Base-by-base conservation (phyloP, 2,888 invertebrate genomes). In the Malthinus flaveolus region DNA sequence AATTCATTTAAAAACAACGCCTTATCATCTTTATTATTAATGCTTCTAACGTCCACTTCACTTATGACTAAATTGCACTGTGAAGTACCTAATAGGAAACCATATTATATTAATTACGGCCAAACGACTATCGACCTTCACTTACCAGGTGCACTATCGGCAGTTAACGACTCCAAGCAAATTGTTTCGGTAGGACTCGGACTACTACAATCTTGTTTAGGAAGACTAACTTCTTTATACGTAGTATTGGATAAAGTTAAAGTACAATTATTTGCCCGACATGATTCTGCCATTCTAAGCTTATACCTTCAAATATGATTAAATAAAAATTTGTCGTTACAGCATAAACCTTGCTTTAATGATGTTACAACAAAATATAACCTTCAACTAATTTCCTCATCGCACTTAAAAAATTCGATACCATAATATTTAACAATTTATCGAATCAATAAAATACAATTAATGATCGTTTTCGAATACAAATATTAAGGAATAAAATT, bases 241-340 rank as follows among this genome's bases (percentile, higher is more conserved):
- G 71, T 53, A 32, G 64, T 65, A 61, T 67, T 62, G 48, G 69
- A 60, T 56, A 69, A 65, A 62, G 68, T 66, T 65, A 71, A 68
- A 66, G 68, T 68, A 62, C 64, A 70, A 65, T 65, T 71, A 61
- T 75, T 72, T 70, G 69, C 68, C 55, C 74, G 73, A 73, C 77
- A 78, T 78, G 74, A 73, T 75, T 78, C 77, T 74, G 78, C 80
- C 80, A 80, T 80, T 79, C 78, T 78, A 77, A 68, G 67, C 53
- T 61, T 45, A 48, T 65, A 54, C 51, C 48, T 56, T 59, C 64
- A 61, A 34, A 12, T 64, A 64, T 50, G 55, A n/a, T n/a, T n/a
- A 45, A 52, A 34, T n/a, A 9, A 11, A 32, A 45, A 45, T 45
- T n/a, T 10, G 31, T 11, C 4, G 32, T 35, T 35, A 10, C 10